Conservation (phyloP, 2,797 vertebrate species). For the Numenius phaeopus region DNA sequence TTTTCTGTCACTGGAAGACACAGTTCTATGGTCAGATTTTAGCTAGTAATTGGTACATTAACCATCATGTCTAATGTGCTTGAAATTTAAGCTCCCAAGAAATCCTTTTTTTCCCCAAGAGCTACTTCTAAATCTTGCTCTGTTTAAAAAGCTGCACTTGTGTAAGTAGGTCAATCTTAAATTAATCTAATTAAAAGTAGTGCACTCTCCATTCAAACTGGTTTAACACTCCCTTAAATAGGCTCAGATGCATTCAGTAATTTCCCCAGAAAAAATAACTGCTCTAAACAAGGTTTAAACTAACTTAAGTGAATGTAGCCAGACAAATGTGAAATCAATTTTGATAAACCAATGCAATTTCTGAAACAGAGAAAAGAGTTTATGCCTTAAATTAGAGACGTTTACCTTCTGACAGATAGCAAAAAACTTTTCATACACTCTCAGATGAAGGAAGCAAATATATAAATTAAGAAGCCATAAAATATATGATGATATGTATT, state of each 20-base stretch:
- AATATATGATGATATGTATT: background rate
- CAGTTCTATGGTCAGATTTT: background rate
- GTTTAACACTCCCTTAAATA: slow-evolving; percentile 58
- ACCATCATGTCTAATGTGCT: background rate
- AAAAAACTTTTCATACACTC: background rate
- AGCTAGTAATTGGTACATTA: background rate
- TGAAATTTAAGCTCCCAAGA: slow-evolving; percentile 18
- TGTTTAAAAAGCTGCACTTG: slow-evolving; percentile 23
- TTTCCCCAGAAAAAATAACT: background rate
- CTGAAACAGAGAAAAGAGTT: background rate
- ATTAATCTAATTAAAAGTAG: slow-evolving; percentile 46
- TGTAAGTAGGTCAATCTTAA: slow-evolving; percentile 57
- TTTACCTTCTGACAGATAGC: background rate
- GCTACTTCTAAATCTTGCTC: background rate
- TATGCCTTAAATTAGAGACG: background rate
- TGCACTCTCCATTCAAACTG: slow-evolving; percentile 20
- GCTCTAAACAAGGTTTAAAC: slow-evolving; percentile 13
- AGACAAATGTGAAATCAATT: background rate
- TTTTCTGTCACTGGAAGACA: background rate
- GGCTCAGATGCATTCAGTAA: slow-evolving; percentile 35
- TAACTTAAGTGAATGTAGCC: background rate
- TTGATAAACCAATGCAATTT: background rate
- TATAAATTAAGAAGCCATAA: background rate
- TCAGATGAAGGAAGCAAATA: background rate
- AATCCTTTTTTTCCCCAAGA: slow-evolving; percentile 5